Evolutionary conservation across 2,797 vertebrate species (phyloP).

Genomic region (Pseudocheirus occidentalis): DNA sequence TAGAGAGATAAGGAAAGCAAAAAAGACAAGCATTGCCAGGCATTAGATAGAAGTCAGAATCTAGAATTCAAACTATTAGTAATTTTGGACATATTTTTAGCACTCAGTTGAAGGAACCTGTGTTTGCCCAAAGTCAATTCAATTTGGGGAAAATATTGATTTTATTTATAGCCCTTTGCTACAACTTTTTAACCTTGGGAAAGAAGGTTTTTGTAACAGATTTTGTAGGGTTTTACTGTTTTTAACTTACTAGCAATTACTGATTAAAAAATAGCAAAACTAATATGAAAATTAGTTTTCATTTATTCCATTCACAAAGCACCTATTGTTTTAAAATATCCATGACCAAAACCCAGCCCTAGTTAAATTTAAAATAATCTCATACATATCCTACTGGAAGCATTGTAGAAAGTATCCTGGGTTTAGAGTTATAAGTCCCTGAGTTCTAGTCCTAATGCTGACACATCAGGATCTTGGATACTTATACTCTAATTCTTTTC

Average conservation of each 20-base stretch:
- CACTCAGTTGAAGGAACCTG: not conserved
- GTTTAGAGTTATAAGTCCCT: constrained; percentile 51
- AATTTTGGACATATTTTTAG: constrained; percentile 12
- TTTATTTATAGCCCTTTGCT: not conserved
- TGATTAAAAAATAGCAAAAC: not conserved
- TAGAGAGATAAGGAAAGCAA: not conserved
- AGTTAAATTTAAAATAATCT: constrained; percentile 45
- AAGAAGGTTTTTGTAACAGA: constrained; percentile 21
- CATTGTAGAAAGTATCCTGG: not conserved
- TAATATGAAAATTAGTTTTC: constrained; percentile 11
- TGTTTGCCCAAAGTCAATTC: not conserved
- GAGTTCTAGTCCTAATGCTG: not conserved
- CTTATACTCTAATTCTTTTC: not conserved
- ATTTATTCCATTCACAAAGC: constrained; percentile 27
- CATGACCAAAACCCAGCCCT: constrained; percentile 44
- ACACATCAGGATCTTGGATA: not conserved
- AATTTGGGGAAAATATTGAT: not conserved
- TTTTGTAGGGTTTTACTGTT: not conserved
- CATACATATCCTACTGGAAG: constrained; percentile 13
- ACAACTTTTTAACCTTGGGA: not conserved
- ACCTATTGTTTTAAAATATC: constrained; percentile 15
- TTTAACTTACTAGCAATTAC: constrained; percentile 12
- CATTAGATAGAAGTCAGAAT: constrained; percentile 21
- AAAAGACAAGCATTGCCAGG: not conserved
- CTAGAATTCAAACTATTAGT: not conserved